A percentile compares a stretch with the other conserved stretches of the same genome.
phyloP scores from a whole-genome alignment of 1,140 invertebrate genomes.

The Atta colombica region DNA sequence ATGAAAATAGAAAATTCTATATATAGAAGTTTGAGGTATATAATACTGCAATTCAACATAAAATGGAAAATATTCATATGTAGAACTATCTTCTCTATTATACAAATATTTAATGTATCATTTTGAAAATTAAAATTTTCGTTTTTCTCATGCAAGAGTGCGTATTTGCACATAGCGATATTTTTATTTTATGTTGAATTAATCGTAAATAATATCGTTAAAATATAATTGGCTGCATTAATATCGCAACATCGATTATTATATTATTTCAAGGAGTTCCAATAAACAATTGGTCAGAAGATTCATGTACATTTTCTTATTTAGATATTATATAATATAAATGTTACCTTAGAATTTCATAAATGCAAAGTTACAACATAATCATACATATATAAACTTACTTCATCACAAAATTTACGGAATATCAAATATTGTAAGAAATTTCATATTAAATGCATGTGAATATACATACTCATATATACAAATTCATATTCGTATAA shows the following conservation, averaged over 20 bases:
- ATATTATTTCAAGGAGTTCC: background rate
- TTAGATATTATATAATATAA: conserved; percentile 29
- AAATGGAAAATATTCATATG: conserved; percentile 54
- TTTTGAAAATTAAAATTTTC: background rate
- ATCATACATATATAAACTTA: conserved; percentile 19
- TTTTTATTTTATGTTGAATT: conserved; percentile 33
- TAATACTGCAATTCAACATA: conserved; percentile 63
- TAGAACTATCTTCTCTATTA: conserved; percentile 35
- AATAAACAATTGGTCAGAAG: conserved; percentile 14
- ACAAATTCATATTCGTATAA: conserved; percentile 28
- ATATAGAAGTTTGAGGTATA: conserved; percentile 75
- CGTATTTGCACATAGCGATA: conserved; percentile 5
- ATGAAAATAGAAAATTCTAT: conserved; percentile 79
- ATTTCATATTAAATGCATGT: conserved; percentile 36
- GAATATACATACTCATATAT: background rate
- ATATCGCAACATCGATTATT: background rate
- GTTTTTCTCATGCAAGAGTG: conserved; percentile 38
- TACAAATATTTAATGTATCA: conserved; percentile 19
- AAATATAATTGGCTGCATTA: background rate
- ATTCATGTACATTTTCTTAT: conserved; percentile 12
- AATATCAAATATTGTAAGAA: conserved; percentile 48
- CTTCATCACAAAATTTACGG: conserved; percentile 30
- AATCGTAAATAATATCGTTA: background rate
- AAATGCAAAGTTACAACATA: conserved; percentile 46
- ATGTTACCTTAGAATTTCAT: conserved; percentile 15